Conservation (phyloP, 2,797 vertebrate species). For the Acanthornis magna region DNA sequence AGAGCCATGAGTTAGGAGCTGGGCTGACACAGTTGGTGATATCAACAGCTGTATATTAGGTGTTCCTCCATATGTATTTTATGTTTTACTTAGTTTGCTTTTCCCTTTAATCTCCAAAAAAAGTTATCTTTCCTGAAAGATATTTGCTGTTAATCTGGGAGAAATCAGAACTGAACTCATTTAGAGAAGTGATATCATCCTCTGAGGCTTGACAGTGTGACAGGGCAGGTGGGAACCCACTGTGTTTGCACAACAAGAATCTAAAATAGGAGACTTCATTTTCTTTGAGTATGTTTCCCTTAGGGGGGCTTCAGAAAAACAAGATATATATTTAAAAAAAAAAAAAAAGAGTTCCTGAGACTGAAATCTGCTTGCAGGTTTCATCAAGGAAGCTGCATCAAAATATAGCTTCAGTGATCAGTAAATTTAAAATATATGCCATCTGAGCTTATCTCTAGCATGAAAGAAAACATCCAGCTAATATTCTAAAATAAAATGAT, state of each 20-base stretch:
- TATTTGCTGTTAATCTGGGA: neutral
- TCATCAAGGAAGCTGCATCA: constrained; percentile 36
- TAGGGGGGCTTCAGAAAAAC: constrained; percentile 36
- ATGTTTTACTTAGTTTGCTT: neutral
- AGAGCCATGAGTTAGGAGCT: neutral
- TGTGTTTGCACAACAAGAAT: constrained; percentile 47
- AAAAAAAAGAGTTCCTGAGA: neutral
- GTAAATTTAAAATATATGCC: neutral
- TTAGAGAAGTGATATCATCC: constrained; percentile 1
- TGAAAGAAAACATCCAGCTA: neutral
- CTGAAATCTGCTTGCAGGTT: constrained; percentile 26
- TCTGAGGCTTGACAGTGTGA: neutral
- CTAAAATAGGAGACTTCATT: constrained; percentile 40
- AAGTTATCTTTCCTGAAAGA: neutral
- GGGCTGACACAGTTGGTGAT: neutral
- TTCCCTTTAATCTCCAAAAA: neutral
- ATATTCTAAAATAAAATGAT: neutral
- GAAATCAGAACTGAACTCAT: constrained; percentile 12
- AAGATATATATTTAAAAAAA: neutral
- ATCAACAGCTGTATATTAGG: neutral
- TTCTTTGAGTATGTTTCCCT: constrained; percentile 61
- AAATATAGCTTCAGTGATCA: neutral
- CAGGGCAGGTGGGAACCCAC: constrained; percentile 31
- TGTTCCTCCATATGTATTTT: neutral
- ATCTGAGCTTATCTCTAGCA: neutral